A percentile compares a stretch with the other conserved stretches of the same genome.
Conservation (phyloP, 1,140 invertebrate species). For the Mizuhopecten yessoensis region DNA sequence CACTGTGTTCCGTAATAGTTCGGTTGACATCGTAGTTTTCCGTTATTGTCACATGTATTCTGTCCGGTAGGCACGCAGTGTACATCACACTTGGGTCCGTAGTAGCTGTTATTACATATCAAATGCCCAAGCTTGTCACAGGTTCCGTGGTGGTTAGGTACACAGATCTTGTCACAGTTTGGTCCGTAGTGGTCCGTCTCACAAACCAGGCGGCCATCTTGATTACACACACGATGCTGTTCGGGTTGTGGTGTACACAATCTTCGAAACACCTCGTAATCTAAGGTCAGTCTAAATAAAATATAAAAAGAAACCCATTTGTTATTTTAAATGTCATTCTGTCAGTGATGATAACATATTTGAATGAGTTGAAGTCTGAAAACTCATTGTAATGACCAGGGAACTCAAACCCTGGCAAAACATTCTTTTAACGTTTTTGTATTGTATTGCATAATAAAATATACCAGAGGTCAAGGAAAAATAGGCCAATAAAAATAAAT, state of each 20-base stretch:
- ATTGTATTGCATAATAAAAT: no score
- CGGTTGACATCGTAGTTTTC: not conserved
- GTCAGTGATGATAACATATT: no score
- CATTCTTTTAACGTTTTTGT: no score
- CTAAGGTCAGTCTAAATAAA: not conserved
- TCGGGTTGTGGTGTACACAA: not conserved
- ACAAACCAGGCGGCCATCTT: constrained; percentile 21
- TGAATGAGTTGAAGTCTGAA: no score
- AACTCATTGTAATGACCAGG: no score
- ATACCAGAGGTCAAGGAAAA: no score
- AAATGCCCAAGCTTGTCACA: constrained; percentile 40
- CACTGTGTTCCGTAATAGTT: not conserved
- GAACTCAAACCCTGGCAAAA: no score
- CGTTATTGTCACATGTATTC: not conserved
- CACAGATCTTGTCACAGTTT: constrained; percentile 11
- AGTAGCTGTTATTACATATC: constrained; percentile 31
- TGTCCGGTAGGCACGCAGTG: not conserved
- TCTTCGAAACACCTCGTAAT: not conserved
- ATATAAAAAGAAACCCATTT: not conserved
- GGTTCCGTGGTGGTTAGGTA: not conserved
- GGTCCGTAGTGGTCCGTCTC: constrained; percentile 23
- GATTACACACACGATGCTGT: constrained; percentile 30
- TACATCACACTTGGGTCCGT: not conserved
- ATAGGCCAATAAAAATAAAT: no score
- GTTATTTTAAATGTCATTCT: no score